Conservation (phyloP, 2,888 invertebrate genomes). For the Saturnia japonica region DNA sequence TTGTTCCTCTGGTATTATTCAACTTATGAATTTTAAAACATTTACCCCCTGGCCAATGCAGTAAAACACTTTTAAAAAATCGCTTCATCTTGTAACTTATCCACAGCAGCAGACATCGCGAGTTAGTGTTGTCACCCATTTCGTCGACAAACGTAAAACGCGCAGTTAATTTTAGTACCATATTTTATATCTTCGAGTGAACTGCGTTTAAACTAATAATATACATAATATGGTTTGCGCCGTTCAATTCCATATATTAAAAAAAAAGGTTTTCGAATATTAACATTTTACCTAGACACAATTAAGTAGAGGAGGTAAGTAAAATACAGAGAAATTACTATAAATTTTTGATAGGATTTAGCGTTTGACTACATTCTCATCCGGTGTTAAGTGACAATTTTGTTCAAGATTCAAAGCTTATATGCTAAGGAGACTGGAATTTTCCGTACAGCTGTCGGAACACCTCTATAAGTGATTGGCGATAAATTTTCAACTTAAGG, state of each 20-base stretch:
- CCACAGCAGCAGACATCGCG: constrained; percentile 45
- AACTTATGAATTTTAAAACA: not conserved
- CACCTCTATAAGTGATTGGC: too few species aligned
- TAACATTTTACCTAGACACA: not conserved
- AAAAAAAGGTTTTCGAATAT: not conserved
- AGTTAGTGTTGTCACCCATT: constrained; percentile 56
- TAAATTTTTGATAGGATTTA: too few species aligned
- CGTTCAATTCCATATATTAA: not conserved
- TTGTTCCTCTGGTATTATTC: too few species aligned
- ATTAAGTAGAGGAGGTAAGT: too few species aligned
- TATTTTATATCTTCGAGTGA: constrained; percentile 29
- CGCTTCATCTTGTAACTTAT: constrained; percentile 22
- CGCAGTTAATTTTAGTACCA: constrained; percentile 35
- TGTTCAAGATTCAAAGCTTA: too few species aligned
- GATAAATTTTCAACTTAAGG: too few species aligned
- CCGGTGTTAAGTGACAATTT: too few species aligned
- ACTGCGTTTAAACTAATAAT: constrained; percentile 22
- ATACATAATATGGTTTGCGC: not conserved
- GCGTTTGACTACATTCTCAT: too few species aligned
- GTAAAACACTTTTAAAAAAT: not conserved
- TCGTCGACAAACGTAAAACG: constrained; percentile 47
- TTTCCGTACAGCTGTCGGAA: too few species aligned
- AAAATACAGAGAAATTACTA: too few species aligned
- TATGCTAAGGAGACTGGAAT: too few species aligned
- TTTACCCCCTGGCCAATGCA: not conserved